Base-by-base conservation (phyloP, 2,888 invertebrate species). In the Polydrusus pterygomalis region DNA sequence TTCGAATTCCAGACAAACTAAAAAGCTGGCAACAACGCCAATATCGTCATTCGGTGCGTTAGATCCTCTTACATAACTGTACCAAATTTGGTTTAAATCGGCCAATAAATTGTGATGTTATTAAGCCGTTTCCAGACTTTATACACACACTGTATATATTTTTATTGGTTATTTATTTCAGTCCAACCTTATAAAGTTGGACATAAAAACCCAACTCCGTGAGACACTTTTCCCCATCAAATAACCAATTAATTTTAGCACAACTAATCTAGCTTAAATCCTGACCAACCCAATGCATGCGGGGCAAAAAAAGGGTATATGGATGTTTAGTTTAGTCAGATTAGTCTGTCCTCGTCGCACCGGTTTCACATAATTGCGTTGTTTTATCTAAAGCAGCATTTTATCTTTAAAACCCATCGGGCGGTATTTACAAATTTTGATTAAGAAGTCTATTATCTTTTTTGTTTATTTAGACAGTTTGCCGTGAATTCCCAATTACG, bases 251-350 rank as follows among this genome's bases (percentile, higher is more conserved):
- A 60, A 60, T 60, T 60, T 60, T 60, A 15, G 30, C 17, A 38
- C 17, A 60, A 60, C 58, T 60, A 60, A 60, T 60, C 58, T 60
- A 60, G 58, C 17, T n/a, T 38, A 38, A 60, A 60, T 60, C 58
- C 58, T 38, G 30, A 17, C 2, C 58, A 56, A 34, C 56, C 15
- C 9, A 34, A 34, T 56, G 56, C 17, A 18, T 40, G 17, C 58
- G 18, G 18, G 11, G 34, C 38, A 60, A 60, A 60, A n/a, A 56
- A 60, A 60, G 58, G 58, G 58, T 60, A 38, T 60, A 40, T 18
- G 58, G 58, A 40, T 60, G 18, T 60, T 38, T 38, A 38, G 58
- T 60, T 60, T 38, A 18, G 58, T 60, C 58, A 18, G 58, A 60
- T 10, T 60, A 60, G 38, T 60, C 58, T 60, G 58, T 38, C 38